Conservation (phyloP, 2,113 vertebrate genomes). For the Laterallus jamaicensis region DNA sequence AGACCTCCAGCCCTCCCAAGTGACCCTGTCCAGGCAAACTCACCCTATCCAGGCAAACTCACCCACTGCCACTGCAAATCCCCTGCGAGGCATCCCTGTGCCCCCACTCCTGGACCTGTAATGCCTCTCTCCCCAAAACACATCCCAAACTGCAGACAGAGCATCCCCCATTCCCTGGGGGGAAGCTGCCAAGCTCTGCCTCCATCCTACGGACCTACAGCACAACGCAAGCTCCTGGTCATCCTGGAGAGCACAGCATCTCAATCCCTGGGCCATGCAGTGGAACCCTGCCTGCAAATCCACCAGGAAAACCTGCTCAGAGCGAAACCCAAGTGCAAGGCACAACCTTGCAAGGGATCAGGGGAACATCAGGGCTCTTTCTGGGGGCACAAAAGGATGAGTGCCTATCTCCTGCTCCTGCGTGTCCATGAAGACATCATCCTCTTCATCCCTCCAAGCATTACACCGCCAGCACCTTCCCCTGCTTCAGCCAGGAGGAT, state of each 20-base stretch:
- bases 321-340: background rate
- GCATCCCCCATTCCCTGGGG: background rate
- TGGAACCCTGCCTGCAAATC: rapidly evolving
- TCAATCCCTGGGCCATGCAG: rapidly evolving
- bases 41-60: background rate
- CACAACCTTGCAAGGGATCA: rapidly evolving
- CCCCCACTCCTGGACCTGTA: background rate
- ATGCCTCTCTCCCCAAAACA: background rate
- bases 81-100: rapidly evolving
- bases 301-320: rapidly evolving
- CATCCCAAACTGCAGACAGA: rapidly evolving
- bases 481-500: background rate
- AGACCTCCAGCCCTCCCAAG: background rate
- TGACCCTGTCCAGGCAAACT: background rate
- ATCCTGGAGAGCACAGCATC: rapidly evolving
- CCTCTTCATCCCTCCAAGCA: background rate
- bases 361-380: background rate
- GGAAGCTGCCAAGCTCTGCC: background rate
- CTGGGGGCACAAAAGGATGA: background rate
- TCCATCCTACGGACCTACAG: rapidly evolving
- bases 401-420: background rate
- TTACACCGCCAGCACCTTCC: background rate
- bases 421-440: rapidly evolving
- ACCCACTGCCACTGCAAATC: rapidly evolving
- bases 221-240: background rate